Percentiles rank a stretch among this genome's conserved stretches.
Evolutionary conservation across 2,113 vertebrate genomes (phyloP).

Genomic region (Microcebus lehilahytsara): DNA sequence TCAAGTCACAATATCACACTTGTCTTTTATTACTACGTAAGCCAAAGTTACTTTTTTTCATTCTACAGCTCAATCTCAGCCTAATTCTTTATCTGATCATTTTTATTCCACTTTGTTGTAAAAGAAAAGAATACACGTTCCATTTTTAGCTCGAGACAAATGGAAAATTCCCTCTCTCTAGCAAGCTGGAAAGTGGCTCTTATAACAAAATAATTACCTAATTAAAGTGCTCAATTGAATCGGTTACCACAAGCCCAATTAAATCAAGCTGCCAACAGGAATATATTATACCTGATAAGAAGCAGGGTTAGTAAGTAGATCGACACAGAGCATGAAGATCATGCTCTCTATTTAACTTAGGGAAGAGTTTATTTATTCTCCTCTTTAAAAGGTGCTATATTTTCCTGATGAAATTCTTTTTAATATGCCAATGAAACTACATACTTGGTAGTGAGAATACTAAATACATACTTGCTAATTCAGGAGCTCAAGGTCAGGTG

Average conservation of each 20-base stretch:
- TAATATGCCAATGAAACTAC: neutral
- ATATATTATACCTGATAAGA: conserved; percentile 74
- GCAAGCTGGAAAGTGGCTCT: conserved; percentile 52
- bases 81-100: conserved; percentile 56
- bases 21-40: conserved; percentile 24
- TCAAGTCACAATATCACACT: neutral
- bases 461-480: neutral
- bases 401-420: conserved; percentile 24
- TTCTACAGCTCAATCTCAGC: conserved; percentile 1
- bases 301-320: conserved; percentile 52
- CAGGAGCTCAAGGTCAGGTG: neutral
- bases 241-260: conserved; percentile 76
- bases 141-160: conserved; percentile 70
- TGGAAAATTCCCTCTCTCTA: conserved; percentile 48
- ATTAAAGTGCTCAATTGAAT: conserved; percentile 77
- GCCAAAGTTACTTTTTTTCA: conserved; percentile 47
- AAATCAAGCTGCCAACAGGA: conserved; percentile 73
- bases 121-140: conserved; percentile 62
- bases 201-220: conserved; percentile 79
- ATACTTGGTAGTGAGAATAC: neutral
- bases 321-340: conserved; percentile 62
- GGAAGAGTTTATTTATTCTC: conserved; percentile 46
- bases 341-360: conserved; percentile 34
- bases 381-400: conserved; percentile 33
- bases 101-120: conserved; percentile 63